phyloP scores from a whole-genome alignment of 2,797 vertebrate species.

The Anguilla megastoma region DNA sequence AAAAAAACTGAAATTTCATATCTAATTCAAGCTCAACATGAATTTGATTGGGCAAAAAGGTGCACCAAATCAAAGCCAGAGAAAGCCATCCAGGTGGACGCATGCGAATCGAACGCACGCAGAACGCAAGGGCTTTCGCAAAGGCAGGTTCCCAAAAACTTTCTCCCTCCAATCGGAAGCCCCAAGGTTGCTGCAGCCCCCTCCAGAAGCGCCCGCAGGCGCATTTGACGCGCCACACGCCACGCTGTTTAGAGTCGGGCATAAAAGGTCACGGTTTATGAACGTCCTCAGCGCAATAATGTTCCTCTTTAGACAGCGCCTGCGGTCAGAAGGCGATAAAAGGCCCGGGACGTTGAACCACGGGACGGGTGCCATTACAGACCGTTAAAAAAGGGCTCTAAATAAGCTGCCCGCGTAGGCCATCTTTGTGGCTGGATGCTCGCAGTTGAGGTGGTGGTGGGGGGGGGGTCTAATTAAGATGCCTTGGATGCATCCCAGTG shows the following conservation, averaged over 20 bases:
- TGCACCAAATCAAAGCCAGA: neutral
- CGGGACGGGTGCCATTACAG: neutral
- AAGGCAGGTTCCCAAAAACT: neutral
- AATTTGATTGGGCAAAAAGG: neutral
- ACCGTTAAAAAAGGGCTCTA: slow-evolving; percentile 19
- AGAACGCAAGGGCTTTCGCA: neutral
- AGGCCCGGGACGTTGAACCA: neutral
- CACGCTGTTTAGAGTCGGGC: neutral
- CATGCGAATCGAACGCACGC: no score
- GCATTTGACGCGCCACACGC: neutral
- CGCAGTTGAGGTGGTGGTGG: neutral
- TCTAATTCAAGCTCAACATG: neutral
- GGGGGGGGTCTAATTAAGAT: slow-evolving; percentile 35
- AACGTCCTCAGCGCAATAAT: slow-evolving; percentile 3
- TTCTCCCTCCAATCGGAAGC: neutral
- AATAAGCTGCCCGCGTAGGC: neutral
- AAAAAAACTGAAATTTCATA: neutral
- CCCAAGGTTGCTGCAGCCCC: neutral
- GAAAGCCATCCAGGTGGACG: neutral
- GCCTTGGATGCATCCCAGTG: slow-evolving; percentile 30
- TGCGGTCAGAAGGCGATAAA: slow-evolving; percentile 11
- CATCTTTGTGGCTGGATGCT: slow-evolving; percentile 18
- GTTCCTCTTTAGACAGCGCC: slow-evolving; percentile 4
- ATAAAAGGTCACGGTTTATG: neutral
- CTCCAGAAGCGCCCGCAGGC: neutral